A percentile compares a stretch with the other conserved stretches of the same genome.
Evolutionary conservation across 1,140 invertebrate genomes (phyloP).

Genomic region (Fopius arisanus): DNA sequence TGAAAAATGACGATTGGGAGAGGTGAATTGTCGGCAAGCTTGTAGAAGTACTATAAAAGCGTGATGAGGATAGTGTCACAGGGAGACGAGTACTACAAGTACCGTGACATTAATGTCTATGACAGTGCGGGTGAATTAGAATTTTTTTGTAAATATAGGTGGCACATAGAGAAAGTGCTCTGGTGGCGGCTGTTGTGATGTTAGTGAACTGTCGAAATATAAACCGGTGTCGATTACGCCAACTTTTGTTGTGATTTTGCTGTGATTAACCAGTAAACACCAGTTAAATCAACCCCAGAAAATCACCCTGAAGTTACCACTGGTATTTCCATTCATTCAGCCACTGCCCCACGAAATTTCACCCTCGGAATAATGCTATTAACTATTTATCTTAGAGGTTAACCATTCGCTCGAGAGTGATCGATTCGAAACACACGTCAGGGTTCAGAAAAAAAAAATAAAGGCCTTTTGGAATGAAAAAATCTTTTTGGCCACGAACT

Average conservation of each 20-base stretch:
- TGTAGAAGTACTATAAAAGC: neutral
- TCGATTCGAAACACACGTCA: too few species aligned
- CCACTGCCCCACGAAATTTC: too few species aligned
- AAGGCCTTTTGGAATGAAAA: too few species aligned
- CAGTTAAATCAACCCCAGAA: neutral
- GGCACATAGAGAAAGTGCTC: neutral
- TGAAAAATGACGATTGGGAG: too few species aligned
- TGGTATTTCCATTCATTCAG: too few species aligned
- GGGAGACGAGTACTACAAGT: constrained; percentile 24
- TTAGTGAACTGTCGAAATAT: neutral
- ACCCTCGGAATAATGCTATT: too few species aligned
- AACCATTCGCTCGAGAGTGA: too few species aligned
- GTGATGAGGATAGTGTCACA: constrained; percentile 33
- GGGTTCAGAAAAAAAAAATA: too few species aligned
- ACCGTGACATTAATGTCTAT: constrained; percentile 24
- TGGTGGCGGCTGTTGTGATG: neutral
- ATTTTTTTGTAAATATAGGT: constrained; percentile 14
- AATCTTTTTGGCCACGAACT: too few species aligned
- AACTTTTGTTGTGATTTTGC: too few species aligned
- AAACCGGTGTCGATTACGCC: constrained; percentile 14
- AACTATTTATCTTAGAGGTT: too few species aligned
- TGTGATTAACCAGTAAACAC: neutral
- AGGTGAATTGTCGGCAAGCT: neutral
- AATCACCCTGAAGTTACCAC: too few species aligned
- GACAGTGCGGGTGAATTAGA: neutral